phyloP scores from a whole-genome alignment of 1,140 invertebrate species.

The Drosophila quadrilineata region DNA sequence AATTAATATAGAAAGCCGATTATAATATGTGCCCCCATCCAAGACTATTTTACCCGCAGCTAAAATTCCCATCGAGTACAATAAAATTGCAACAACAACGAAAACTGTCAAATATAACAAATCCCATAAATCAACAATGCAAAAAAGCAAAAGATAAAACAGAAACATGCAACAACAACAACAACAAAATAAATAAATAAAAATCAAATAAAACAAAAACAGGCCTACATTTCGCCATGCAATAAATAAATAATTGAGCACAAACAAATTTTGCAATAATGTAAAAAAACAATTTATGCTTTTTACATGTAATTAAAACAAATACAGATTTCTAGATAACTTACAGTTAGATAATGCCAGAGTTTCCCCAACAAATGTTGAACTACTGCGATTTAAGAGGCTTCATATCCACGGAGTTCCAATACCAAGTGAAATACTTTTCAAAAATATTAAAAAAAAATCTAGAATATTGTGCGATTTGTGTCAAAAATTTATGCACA shows the following conservation, averaged over 20 bases:
- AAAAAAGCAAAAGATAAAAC: slow-evolving; percentile 35
- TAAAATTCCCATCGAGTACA: slow-evolving; percentile 12
- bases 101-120: slow-evolving; percentile 72
- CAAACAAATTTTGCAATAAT: slow-evolving; percentile 40
- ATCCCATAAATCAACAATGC: slow-evolving; percentile 78
- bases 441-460: neutral
- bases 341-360: neutral
- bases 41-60: slow-evolving; percentile 9
- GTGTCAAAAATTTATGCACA: neutral
- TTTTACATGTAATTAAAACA: slow-evolving; percentile 27
- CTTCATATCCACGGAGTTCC: no score
- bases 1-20: slow-evolving; percentile 81
- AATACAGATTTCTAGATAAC: slow-evolving; percentile 8
- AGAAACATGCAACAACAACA: slow-evolving; percentile 38
- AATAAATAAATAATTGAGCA: slow-evolving; percentile 42
- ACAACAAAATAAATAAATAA: slow-evolving; percentile 20
- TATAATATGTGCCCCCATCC: slow-evolving; percentile 53
- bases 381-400: no score
- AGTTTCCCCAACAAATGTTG: neutral
- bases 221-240: slow-evolving; percentile 22
- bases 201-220: slow-evolving; percentile 28
- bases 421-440: no score
- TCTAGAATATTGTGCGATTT: neutral
- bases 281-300: no score
- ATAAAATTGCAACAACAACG: slow-evolving; percentile 24